Evolutionary conservation across 2,113 vertebrate species (phyloP).

Genomic region (Podiceps cristatus): DNA sequence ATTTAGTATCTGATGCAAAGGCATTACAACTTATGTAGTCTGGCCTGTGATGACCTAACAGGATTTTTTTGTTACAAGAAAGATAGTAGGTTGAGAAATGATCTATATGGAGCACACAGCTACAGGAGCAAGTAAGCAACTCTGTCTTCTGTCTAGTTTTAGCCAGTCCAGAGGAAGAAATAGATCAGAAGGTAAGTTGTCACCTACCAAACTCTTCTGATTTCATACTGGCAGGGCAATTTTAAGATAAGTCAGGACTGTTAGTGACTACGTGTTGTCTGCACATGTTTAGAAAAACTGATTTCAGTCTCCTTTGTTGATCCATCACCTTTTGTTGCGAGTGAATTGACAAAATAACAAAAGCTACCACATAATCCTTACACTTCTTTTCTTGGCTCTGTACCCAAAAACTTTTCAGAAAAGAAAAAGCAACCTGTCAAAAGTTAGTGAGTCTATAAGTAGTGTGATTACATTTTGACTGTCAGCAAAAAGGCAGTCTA

Average conservation of each 20-base stretch:
- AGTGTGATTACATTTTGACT: neutral
- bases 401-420: neutral
- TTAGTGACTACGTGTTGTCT: neutral
- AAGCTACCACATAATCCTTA: neutral
- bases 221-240: neutral
- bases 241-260: neutral
- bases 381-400: neutral
- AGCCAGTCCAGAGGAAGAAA: neutral
- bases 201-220: neutral
- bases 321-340: neutral
- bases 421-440: neutral
- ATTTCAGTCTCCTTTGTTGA: neutral
- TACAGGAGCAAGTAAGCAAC: neutral
- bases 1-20: neutral
- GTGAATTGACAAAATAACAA: neutral
- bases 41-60: neutral
- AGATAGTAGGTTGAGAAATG: neutral
- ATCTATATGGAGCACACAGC: neutral
- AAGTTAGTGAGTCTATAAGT: neutral
- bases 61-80: neutral
- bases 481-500: constrained; percentile 50
- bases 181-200: neutral
- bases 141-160: neutral
- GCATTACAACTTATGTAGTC: neutral
- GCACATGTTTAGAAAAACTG: neutral